Evolutionary conservation across 2,797 vertebrate genomes (phyloP).

Genomic region (Siniperca scherzeri): DNA sequence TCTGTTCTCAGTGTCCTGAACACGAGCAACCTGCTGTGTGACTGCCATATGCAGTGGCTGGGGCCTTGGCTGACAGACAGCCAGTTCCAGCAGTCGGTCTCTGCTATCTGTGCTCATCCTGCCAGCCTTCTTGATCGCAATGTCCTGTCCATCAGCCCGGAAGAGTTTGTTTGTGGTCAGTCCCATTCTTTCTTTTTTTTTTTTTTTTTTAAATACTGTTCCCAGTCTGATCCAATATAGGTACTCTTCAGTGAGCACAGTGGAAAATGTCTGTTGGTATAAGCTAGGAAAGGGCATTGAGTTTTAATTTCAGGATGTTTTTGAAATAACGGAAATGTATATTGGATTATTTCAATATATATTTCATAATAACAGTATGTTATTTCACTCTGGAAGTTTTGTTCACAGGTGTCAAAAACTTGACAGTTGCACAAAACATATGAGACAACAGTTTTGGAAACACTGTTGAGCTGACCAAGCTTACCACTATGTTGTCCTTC

Average conservation of each 20-base stretch:
- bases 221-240: neutral
- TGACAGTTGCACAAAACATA: neutral
- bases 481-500: neutral
- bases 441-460: neutral
- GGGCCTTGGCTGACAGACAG: constrained; percentile 88
- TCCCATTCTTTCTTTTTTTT: constrained; percentile 36
- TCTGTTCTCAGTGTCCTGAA: constrained; percentile 88
- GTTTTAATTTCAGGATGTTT: neutral
- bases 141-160: constrained; percentile 87
- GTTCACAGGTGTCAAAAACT: neutral
- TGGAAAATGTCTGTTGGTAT: neutral
- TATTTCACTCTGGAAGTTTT: neutral
- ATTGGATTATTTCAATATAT: neutral
- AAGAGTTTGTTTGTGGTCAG: constrained; percentile 97
- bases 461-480: neutral
- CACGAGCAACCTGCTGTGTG: constrained; percentile 93
- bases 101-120: constrained; percentile 90
- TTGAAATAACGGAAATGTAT: neutral
- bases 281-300: neutral
- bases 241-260: neutral
- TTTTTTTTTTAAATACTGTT: neutral
- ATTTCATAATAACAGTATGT: neutral
- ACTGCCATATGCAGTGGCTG: constrained; percentile 95
- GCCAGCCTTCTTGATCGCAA: constrained; percentile 86
- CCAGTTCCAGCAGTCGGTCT: constrained; percentile 87